Base-by-base conservation (phyloP, 1,140 invertebrate species). In the Aphis gossypii region DNA sequence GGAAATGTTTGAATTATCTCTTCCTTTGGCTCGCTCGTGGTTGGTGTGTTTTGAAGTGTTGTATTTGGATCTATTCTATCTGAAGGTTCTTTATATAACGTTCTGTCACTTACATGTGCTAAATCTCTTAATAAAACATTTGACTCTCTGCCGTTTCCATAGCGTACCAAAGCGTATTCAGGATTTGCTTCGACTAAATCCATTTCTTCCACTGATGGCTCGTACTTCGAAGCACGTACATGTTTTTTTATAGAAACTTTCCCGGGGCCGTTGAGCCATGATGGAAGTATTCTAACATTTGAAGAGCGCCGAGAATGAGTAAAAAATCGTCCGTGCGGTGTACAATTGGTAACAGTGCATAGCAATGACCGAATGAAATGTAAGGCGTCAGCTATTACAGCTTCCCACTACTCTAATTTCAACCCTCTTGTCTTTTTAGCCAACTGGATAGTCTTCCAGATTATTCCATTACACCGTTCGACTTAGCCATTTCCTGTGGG, bases 191-290 rank as follows among this genome's bases (percentile, higher is more conserved):
- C 76, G n/a, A 83, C 35, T 41, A 83, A 38, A 18, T 83, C 35
- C 4, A 83, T 14, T 83, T 83, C 76, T 38, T 83, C 5, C n/a
- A 83, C 76, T 20, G 20, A 21, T 83, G 35, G 76, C 35, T 83
- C 76, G 35, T 83, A 83, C 76, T 83, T 41, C 20, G n/a, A 38
- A 38, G 5, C 35, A 20, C 76, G 76, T 35, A 38, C 18, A 83
- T 83, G 76, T 35, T 83, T 83, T 38, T 38, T 83, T 38, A 83
- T 83, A 35, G 38, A 38, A 20, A 83, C 35, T 83, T 35, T 35
- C 35, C 76, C 35, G n/a, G 76, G 76, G 60, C 60, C 41, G n/a
- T 83, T 83, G 76, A 83, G 76, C 76, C 76, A 83, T 38, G 76
- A 38, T 38, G 76, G 76, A 20, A 83, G 35, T 38, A 35, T 38